These are phyloP conservation scores for Heliconius hermathena DNA, from an alignment of 1,140 invertebrate species.

Conservation along the genomic window DNA sequence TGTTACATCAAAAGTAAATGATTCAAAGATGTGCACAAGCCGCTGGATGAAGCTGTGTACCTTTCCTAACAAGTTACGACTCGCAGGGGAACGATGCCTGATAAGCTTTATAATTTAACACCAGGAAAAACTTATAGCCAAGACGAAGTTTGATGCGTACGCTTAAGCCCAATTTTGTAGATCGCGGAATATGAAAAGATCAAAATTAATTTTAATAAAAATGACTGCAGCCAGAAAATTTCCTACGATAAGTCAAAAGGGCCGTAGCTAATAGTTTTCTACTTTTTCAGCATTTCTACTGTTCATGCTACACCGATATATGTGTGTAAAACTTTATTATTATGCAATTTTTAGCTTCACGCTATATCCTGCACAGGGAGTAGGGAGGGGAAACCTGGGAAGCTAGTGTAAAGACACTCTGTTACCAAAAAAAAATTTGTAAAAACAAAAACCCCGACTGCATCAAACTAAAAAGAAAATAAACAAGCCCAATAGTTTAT, in stretches of 20 bases:
- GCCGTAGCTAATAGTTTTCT: background rate
- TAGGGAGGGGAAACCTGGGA: too few species aligned
- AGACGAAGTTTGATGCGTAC: slow-evolving; percentile 47
- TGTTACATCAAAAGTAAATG: slow-evolving; percentile 45
- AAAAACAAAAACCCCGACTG: too few species aligned
- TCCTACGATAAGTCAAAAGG: too few species aligned
- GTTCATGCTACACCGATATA: background rate
- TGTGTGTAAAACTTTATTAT: background rate
- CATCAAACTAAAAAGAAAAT: too few species aligned
- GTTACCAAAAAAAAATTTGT: too few species aligned
- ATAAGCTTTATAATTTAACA: slow-evolving; percentile 74
- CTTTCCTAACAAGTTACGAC: slow-evolving; percentile 62
- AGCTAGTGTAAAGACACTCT: too few species aligned
- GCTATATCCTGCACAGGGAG: too few species aligned
- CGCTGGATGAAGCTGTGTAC: slow-evolving; percentile 44
- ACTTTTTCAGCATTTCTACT: background rate
- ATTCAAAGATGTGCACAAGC: slow-evolving; percentile 48
- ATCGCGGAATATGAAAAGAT: background rate
- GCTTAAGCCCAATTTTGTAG: background rate
- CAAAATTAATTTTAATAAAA: background rate
- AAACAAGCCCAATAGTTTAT: too few species aligned
- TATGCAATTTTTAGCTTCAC: too few species aligned
- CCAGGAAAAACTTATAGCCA: slow-evolving; percentile 59
- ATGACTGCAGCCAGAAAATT: background rate
- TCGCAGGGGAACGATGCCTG: slow-evolving; percentile 68